Evolutionary conservation across 2,797 vertebrate genomes (phyloP).

Genomic region (Gastrophryne carolinensis): DNA sequence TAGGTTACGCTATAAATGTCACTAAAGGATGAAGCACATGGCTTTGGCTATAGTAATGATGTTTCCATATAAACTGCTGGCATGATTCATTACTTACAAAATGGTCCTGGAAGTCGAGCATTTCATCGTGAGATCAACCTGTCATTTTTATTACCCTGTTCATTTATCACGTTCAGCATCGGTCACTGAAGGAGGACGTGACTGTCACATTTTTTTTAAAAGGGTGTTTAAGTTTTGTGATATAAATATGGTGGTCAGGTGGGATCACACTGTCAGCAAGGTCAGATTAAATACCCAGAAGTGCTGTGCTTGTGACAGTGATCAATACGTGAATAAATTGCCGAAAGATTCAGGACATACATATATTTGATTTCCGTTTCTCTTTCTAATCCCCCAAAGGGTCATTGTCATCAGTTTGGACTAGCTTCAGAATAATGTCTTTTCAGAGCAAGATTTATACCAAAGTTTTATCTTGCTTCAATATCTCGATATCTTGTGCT

Average conservation of each 20-base stretch:
- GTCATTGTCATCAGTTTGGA: too few species aligned
- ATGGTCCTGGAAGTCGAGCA: constrained; percentile 3
- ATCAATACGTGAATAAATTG: constrained; percentile 19
- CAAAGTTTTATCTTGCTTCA: too few species aligned
- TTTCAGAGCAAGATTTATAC: too few species aligned
- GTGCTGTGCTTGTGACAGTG: constrained; percentile 17
- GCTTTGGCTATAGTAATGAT: constrained; percentile 7
- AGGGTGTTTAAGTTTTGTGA: constrained; percentile 15
- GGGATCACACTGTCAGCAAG: background rate
- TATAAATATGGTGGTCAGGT: constrained; percentile 1
- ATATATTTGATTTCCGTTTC: background rate
- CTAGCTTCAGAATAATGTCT: too few species aligned
- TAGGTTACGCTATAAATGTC: constrained; percentile 17
- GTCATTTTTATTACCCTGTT: constrained; percentile 1
- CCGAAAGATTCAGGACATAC: constrained; percentile 4
- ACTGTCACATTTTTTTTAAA: constrained; percentile 31
- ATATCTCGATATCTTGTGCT: too few species aligned
- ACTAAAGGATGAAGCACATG: constrained; percentile 23
- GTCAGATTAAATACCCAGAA: constrained; percentile 6
- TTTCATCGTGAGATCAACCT: constrained; percentile 3
- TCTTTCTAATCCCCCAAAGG: background rate
- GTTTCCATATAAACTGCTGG: constrained; percentile 11
- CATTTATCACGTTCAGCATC: constrained; percentile 35
- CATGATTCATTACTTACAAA: constrained; percentile 30
- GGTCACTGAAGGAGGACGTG: constrained; percentile 22